phyloP scores from a whole-genome alignment of 2,113 vertebrate species.

The Strigops habroptila region DNA sequence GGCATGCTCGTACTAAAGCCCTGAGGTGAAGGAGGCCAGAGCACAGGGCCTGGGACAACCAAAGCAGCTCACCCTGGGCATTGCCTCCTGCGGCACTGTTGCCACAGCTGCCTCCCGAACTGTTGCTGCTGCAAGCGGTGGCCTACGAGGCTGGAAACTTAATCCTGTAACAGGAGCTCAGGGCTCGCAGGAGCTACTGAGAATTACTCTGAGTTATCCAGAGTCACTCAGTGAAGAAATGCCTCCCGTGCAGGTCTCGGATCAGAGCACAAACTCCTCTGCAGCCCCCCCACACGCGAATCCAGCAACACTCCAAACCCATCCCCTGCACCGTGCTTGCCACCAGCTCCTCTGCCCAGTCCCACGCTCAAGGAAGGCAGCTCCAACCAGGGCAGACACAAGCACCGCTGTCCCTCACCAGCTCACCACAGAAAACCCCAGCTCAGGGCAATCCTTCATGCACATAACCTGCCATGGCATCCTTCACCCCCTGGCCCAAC shows the following conservation, averaged over 20 bases:
- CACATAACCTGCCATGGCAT: fast-evolving
- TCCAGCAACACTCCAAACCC: neutral
- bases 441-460: neutral
- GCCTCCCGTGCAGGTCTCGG: neutral
- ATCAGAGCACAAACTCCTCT: neutral
- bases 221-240: neutral
- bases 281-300: neutral
- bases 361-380: neutral
- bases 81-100: neutral
- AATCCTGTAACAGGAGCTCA: constrained; percentile 40
- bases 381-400: neutral
- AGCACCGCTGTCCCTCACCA: neutral
- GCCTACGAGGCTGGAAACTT: constrained; percentile 4
- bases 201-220: neutral
- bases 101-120: neutral
- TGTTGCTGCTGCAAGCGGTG: neutral
- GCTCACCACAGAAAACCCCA: fast-evolving
- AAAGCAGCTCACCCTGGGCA: neutral
- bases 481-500: neutral
- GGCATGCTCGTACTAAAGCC: fast-evolving
- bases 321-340: fast-evolving
- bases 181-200: neutral
- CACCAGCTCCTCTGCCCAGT: neutral
- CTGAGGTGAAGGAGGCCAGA: fast-evolving
- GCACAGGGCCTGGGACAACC: neutral